Base-by-base conservation (phyloP, 2,888 invertebrate genomes). In the Helobdella robusta region DNA sequence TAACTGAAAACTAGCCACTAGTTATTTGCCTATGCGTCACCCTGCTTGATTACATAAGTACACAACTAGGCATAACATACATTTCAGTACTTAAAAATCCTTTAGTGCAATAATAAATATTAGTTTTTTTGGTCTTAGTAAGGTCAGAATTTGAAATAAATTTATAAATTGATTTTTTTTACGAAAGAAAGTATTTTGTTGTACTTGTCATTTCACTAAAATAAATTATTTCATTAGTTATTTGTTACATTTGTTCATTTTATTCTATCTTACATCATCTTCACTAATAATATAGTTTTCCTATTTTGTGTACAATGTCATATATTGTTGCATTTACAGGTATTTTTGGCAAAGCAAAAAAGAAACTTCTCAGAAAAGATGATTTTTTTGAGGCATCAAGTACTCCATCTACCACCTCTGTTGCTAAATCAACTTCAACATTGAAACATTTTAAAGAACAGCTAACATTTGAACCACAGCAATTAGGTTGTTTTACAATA, bases 341-440 rank as follows among this genome's bases (percentile, higher is more conserved):
- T 54, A 75, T 83, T 32, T 79, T 83, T 71, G 89, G 88, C 59
- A 91, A 89, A 81, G 92, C 93, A 0, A 94, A 91, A 77, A 89
- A 89, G 77, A 89, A 88, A 75, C 87, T 78, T 75, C 84, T 85
- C 8, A 89, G 88, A 74, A 83, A 87, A 71, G 88, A 88, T 68
- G 73, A 73, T 25, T 35, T 46, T 6, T 28, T 25, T 25, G 34
- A 35, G n/a, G 62, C 54, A 20, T 28, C 40, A 8, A 30, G 23
- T 18, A 34, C 34, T 11, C 28, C 66, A n/a, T 25, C 34, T 2
- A 35, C 46, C 2, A 59, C 44, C 35, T n/a, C n/a, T n/a, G n/a
- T n/a, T n/a, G n/a, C n/a, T n/a, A n/a, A n/a, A n/a, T n/a, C n/a
- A n/a, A n/a, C 67, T 32, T 52, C 72, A 73, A 32, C 73, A n/a